Conservation (phyloP, 2,113 vertebrate species). For the Gallinago jamesoni region DNA sequence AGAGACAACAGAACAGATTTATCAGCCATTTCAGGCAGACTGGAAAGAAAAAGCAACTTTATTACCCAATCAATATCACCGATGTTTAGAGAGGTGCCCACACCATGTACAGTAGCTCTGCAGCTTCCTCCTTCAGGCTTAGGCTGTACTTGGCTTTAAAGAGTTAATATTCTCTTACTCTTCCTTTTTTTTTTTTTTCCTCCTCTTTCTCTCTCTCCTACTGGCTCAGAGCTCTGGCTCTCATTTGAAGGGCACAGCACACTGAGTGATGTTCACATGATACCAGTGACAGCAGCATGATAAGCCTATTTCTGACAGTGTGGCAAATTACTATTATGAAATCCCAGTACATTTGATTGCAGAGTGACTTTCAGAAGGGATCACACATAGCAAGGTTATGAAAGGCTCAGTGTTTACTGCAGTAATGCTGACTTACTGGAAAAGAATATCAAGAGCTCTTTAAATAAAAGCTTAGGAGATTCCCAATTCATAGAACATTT, state of each 20-base stretch:
- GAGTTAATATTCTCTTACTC: not conserved
- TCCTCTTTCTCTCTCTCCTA: not conserved
- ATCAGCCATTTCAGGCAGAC: not conserved
- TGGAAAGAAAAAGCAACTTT: not conserved
- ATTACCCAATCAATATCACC: not conserved
- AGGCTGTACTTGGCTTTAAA: not conserved
- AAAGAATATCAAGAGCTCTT: constrained; percentile 20
- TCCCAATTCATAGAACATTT: constrained; percentile 14
- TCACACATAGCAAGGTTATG: constrained; percentile 39
- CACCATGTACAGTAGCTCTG: not conserved
- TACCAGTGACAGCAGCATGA: constrained; percentile 33
- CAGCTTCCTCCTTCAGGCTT: not conserved
- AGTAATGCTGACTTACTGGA: constrained; percentile 18
- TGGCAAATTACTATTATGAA: constrained; percentile 65
- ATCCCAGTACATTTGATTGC: constrained; percentile 55
- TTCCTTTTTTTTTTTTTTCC: not conserved
- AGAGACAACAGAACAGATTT: not conserved
- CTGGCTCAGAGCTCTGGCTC: constrained; percentile 10
- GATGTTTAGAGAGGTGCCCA: not conserved
- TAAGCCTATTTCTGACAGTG: constrained; percentile 64
- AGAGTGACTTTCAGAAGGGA: constrained; percentile 59
- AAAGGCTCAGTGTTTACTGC: constrained; percentile 14
- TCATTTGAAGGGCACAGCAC: constrained; percentile 45
- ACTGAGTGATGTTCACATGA: constrained; percentile 25
- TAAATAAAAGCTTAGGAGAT: constrained; percentile 46